Base-by-base conservation (phyloP, 2,797 vertebrate species). In the Linurgus olivaceus region DNA sequence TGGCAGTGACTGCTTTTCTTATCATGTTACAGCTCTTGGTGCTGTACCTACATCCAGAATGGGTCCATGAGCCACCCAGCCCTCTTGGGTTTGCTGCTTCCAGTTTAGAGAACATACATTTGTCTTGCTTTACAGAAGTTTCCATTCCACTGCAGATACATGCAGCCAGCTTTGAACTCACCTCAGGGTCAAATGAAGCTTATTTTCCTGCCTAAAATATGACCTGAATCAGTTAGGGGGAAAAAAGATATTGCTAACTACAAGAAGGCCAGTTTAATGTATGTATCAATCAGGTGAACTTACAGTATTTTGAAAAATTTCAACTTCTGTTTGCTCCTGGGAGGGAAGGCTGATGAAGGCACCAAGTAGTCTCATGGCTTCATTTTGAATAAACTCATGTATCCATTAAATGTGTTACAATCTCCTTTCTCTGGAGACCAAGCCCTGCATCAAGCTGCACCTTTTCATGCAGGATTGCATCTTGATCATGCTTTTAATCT, bases 401-500 rank as follows among this genome's bases (percentile, higher is more conserved):
- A 62, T 86, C 68, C 37, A 48, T 83, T 94, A 86, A 92, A 52
- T 51, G 21, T 76, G 33, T 68, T 72, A 61, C 57, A 28, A 3
- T 44, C 35, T 68, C 11, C 33, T 86, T 75, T 89, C 51, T 83
- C 58, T 86, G 21, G 74, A 77, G 72, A 55, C 5, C 18, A 15
- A 45, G 17, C 9, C 15, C 29, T 90, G 51, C 57, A 66, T 78
- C 40, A 70, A 59, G 54, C 78, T 72, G 23, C 0, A 1, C 47
- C 20, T 95, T 80, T 75, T 83, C 61, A 37, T 86, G 65, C 81
- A 71, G 57, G 57, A 55, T 65, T 83, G 61, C 65, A 19, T 77
- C 58, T 92, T 89, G 68, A 62, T 80, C 18, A 10, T 45, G 57
- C 35, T 93, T 93, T 92, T 83, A 31, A 66, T 92, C 78, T 61